Percentiles rank a stretch among this genome's conserved stretches.
phyloP scores from a whole-genome alignment of 1,140 invertebrate genomes.

The honey bee (Apis mellifera) region Amel_HAv3.1 CM009934.2:6548001-6548500 shows the following conservation, averaged over 20 bases:
- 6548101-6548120: constrained; percentile 58
- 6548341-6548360: not conserved
- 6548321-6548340: constrained; percentile 22
- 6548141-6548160: constrained; percentile 54
- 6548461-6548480: too few relatives aligned
- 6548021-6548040: not conserved
- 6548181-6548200: constrained; percentile 26
- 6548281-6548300: constrained; percentile 3
- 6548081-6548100: not conserved
- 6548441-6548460: too few relatives aligned
- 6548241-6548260: constrained; percentile 17
- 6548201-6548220: constrained; percentile 1
- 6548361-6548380: not conserved
- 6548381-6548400: not conserved
- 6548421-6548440: not conserved
- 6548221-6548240: not conserved
- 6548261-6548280: not conserved
- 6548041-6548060: constrained; percentile 22
- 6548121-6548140: constrained; percentile 58
- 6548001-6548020: not conserved
- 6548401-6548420: not conserved
- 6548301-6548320: not conserved
- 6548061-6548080: not conserved
- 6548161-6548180: constrained; percentile 48
- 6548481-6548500: too few relatives aligned